Evolutionary conservation across 2,113 vertebrate genomes (phyloP), one percentile per base, ranked within the genome.

Genomic region (Tetrax tetrax): DNA sequence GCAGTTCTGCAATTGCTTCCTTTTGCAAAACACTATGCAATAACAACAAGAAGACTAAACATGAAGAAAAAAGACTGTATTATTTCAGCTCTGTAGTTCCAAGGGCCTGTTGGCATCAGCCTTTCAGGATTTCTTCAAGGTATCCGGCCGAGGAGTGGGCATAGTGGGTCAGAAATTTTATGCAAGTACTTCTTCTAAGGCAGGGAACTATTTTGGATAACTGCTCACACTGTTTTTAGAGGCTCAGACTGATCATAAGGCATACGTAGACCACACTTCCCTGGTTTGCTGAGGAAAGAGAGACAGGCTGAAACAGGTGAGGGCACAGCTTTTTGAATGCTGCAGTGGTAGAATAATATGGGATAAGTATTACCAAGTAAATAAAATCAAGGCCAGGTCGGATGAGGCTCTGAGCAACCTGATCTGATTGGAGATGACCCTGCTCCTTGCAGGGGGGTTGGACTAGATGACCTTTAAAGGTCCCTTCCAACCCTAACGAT

Each of bases 161-260:
- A 21, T 2, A 33, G 41, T 0, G 12, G 1, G 24, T 23, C 45
- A 37, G 25, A 0, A 12, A 60, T 35, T 71, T 84, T 29, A 33
- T 20, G 8, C 22, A 68, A 29, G 7, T 43, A 29, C 12, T 88
- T 54, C 28, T 81, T 79, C 41, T 74, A 60, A 64, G 74, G 6
- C n/a, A 69, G 43, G 37, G 45, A 81, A 50, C 7, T 60, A 7
- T 57, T 96, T 45, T 71, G 38, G 19, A 38, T 57, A 54, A 54
- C 9, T 70, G 24, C 51, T 78, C 41, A 41, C 27, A 11, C 35
- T 51, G 7, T 43, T 29, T 29, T 48, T 24, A 74, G 22, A 1
- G 2, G 60, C 51, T 37, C 38, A 70, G 25, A n/a, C 19, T 3
- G 1, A 45, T 78, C 24, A 9, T 41, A 56, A 64, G 28, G 21